A percentile compares a stretch with the other conserved stretches of the same genome.
These are phyloP conservation scores for Euglossa dilemma DNA, from an alignment of 1,140 invertebrate genomes.

Conservation along the genomic window DNA sequence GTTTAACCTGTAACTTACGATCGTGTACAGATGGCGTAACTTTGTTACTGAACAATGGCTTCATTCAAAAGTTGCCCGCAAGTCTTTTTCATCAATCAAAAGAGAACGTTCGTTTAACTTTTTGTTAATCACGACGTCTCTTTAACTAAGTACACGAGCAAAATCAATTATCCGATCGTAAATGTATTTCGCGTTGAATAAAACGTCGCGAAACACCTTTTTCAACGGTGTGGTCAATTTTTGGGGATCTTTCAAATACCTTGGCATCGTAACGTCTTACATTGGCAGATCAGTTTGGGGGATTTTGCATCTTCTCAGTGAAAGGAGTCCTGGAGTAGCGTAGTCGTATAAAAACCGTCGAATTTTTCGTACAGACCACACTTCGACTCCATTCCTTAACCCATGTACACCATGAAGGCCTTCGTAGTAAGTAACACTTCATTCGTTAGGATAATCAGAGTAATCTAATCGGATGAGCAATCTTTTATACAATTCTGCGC, in stretches of 20 bases:
- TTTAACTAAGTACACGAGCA: background rate
- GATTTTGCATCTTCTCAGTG: slow-evolving; percentile 50
- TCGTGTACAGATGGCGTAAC: background rate
- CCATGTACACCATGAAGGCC: slow-evolving; percentile 56
- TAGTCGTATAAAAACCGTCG: slow-evolving; percentile 63
- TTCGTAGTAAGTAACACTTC: slow-evolving; percentile 59
- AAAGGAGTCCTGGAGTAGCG: slow-evolving; percentile 54
- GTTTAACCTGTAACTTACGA: too few species aligned
- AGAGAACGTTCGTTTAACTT: background rate
- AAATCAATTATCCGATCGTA: background rate
- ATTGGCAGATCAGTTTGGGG: slow-evolving; percentile 34
- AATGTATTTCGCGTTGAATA: background rate
- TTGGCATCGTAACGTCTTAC: slow-evolving; percentile 11
- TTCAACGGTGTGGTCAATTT: background rate
- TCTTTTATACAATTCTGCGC: too few species aligned
- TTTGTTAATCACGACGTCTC: background rate
- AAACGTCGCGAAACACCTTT: background rate
- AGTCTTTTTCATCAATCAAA: background rate
- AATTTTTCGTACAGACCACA: slow-evolving; percentile 52
- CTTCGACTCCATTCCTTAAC: slow-evolving; percentile 37
- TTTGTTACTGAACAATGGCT: background rate
- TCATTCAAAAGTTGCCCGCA: background rate
- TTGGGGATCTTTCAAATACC: background rate
- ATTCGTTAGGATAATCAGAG: background rate
- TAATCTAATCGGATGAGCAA: too few species aligned